A percentile compares a stretch with the other conserved stretches of the same genome.
phyloP scores from a whole-genome alignment of 1,140 invertebrate genomes.

The Drosophila pallidifrons region DNA sequence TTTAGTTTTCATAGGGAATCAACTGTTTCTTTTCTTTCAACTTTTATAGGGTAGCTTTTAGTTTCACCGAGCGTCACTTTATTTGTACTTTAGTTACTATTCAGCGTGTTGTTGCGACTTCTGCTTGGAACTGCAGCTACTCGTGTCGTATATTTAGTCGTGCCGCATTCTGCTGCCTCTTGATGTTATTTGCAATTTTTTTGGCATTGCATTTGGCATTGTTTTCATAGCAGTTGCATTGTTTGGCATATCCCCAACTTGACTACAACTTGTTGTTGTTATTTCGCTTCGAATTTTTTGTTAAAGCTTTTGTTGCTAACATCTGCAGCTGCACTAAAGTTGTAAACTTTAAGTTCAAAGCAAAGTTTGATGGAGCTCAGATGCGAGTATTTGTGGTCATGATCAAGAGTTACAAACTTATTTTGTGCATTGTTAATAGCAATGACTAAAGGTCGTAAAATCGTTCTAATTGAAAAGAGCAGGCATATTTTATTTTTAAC shows the following conservation, averaged over 20 bases:
- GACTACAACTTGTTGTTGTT: slow-evolving; percentile 1
- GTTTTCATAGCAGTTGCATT: slow-evolving; percentile 50
- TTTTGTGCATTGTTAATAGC: neutral
- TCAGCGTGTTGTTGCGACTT: slow-evolving; percentile 2
- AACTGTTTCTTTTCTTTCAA: neutral
- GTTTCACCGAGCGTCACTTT: neutral
- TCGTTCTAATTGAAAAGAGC: neutral
- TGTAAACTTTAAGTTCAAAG: slow-evolving; percentile 21
- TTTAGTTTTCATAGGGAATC: too few species aligned
- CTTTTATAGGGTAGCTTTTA: neutral
- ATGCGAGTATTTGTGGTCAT: slow-evolving; percentile 15
- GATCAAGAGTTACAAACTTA: neutral
- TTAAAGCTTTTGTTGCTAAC: slow-evolving; percentile 10
- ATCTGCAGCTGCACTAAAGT: slow-evolving; percentile 16
- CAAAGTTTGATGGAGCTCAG: slow-evolving; percentile 8
- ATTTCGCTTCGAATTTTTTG: neutral
- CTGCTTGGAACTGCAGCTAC: slow-evolving; percentile 7
- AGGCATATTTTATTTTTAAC: neutral
- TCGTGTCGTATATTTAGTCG: slow-evolving; percentile 42
- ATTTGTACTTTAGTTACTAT: neutral
- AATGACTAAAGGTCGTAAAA: neutral
- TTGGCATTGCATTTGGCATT: slow-evolving; percentile 48
- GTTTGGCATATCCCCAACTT: slow-evolving; percentile 46
- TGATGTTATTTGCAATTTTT: slow-evolving; percentile 63
- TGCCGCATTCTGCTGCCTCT: slow-evolving; percentile 44